Conservation (phyloP, 2,888 invertebrate genomes). For the Himalopsyche kuldschensis region DNA sequence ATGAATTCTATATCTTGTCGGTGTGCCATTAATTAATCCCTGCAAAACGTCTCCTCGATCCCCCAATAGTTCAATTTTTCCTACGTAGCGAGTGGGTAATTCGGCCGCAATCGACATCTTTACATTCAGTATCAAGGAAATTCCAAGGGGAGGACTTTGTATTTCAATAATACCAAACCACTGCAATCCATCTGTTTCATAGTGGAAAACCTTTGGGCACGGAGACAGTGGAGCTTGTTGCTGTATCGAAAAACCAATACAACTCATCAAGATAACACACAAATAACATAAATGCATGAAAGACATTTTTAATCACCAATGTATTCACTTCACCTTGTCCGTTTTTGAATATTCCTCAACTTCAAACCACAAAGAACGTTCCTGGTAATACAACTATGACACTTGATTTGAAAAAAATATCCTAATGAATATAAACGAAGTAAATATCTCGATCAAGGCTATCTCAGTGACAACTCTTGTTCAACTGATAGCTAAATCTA, state of each 20-base stretch:
- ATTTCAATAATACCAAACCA: constrained; percentile 33
- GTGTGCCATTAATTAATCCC: constrained; percentile 43
- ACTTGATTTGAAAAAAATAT: too few species aligned
- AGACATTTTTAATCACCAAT: not conserved
- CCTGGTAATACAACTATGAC: too few species aligned
- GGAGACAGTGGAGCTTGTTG: constrained; percentile 25
- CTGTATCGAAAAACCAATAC: not conserved
- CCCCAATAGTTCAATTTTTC: constrained; percentile 22
- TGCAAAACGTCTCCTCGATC: constrained; percentile 7
- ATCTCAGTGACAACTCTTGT: not conserved
- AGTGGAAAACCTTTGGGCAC: constrained; percentile 33
- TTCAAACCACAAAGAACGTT: too few species aligned
- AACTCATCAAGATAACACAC: not conserved
- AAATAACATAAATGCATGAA: not conserved
- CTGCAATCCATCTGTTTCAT: constrained; percentile 28
- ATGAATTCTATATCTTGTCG: constrained; percentile 45
- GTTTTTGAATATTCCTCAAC: too few species aligned
- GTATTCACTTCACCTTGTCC: not conserved
- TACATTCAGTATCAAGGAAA: constrained; percentile 18
- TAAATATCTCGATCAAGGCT: not conserved
- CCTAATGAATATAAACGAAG: too few species aligned
- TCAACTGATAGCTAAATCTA: not conserved
- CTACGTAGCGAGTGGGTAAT: constrained; percentile 14
- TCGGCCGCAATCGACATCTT: constrained; percentile 18
- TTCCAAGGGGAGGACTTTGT: constrained; percentile 22